A percentile compares a stretch with the other conserved stretches of the same genome.
These are phyloP conservation scores for Temnothorax ravouxi DNA, from an alignment of 2,888 invertebrate genomes.

Conservation along the genomic window DNA sequence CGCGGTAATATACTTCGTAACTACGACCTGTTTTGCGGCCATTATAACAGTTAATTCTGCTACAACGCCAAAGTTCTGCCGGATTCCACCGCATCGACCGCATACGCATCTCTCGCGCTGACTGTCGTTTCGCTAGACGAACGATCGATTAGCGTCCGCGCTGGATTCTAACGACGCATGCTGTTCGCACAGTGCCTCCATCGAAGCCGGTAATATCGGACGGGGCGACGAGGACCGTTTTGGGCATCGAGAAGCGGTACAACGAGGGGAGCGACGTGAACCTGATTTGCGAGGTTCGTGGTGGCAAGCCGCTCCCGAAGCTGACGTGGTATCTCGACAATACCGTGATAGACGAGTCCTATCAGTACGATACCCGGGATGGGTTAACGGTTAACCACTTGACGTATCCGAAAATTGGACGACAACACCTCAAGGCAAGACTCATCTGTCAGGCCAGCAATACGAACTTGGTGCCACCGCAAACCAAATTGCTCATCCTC, in stretches of 20 bases:
- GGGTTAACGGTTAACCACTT: constrained; percentile 93
- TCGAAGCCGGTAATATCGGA: constrained; percentile 94
- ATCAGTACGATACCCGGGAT: constrained; percentile 89
- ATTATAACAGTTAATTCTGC: constrained; percentile 55
- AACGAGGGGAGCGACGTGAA: constrained; percentile 95
- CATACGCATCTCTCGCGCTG: constrained; percentile 35
- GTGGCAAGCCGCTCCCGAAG: constrained; percentile 93
- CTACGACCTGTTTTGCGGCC: constrained; percentile 48
- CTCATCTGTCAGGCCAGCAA: constrained; percentile 96
- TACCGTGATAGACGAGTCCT: constrained; percentile 94
- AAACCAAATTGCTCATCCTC: constrained; percentile 92
- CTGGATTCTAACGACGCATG: constrained; percentile 63
- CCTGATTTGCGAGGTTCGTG: constrained; percentile 93
- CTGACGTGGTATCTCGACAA: constrained; percentile 96
- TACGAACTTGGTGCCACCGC: constrained; percentile 93
- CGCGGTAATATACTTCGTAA: constrained; percentile 49
- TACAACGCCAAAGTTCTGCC: constrained; percentile 42
- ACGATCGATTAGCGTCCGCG: constrained; percentile 67
- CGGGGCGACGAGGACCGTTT: constrained; percentile 90
- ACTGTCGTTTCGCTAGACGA: constrained; percentile 57
- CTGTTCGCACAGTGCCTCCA: constrained; percentile 91
- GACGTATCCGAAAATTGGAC: constrained; percentile 92
- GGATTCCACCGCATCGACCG: constrained; percentile 36
- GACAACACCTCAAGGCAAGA: constrained; percentile 94
- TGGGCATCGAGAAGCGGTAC: constrained; percentile 93